Conservation (phyloP, 1,140 invertebrate genomes). For the Brachionus angularis region DNA sequence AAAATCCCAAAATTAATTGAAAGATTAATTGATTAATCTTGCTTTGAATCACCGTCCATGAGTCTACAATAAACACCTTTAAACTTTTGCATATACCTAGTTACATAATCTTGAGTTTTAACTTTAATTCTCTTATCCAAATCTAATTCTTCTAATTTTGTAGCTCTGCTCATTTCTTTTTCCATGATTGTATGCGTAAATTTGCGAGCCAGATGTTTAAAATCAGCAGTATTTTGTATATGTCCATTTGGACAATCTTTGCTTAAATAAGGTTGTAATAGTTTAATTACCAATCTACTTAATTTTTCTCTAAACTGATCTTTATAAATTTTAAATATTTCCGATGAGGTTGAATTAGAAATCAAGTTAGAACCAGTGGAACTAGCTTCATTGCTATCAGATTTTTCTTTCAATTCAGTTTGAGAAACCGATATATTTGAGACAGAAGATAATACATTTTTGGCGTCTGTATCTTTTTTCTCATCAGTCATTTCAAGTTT, state of each 20-base stretch:
- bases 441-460: too few relatives aligned
- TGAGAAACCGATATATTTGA: too few relatives aligned
- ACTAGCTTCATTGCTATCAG: not conserved
- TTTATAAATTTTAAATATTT: conserved; percentile 65
- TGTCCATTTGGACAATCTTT: conserved; percentile 74
- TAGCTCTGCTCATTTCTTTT: conserved; percentile 74
- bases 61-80: conserved; percentile 58
- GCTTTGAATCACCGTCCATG: not conserved
- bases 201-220: conserved; percentile 92
- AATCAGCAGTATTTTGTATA: conserved; percentile 84
- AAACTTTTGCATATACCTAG: conserved; percentile 92
- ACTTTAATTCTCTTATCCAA: conserved; percentile 16
- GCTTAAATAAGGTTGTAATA: conserved; percentile 81
- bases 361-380: not conserved
- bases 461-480: conserved; percentile 58
- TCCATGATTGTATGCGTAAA: conserved; percentile 91
- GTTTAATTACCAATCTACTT: conserved; percentile 73
- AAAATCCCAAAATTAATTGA: too few relatives aligned
- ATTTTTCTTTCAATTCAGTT: too few relatives aligned
- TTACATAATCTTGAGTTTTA: conserved; percentile 76
- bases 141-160: conserved; percentile 16
- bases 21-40: too few relatives aligned
- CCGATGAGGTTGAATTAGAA: not conserved
- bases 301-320: conserved; percentile 38
- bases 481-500: conserved; percentile 59